A percentile compares a stretch with the other conserved stretches of the same genome.
phyloP scores from a whole-genome alignment of 2,888 invertebrate genomes.

The Minunthozetes semirufus region DNA sequence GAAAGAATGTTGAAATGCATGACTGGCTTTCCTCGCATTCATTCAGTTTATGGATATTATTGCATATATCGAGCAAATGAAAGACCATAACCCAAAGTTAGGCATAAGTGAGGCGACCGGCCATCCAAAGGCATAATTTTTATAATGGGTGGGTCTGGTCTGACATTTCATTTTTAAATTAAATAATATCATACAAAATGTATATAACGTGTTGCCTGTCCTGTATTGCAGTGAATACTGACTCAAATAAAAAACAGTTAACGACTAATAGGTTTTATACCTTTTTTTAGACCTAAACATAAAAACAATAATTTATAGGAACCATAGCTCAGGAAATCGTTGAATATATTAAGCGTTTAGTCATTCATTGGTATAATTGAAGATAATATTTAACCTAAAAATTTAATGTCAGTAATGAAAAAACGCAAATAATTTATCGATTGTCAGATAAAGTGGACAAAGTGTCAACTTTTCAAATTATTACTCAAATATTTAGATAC shows the following conservation, averaged over 20 bases:
- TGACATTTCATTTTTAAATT: constrained; percentile 30
- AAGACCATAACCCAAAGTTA: neutral
- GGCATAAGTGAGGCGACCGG: neutral
- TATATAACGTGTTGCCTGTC: neutral
- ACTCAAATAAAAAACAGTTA: constrained; percentile 21
- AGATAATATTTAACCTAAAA: constrained; percentile 7
- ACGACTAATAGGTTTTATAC: constrained; percentile 26
- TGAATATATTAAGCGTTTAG: neutral
- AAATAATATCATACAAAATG: neutral
- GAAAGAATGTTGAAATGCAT: constrained; percentile 7
- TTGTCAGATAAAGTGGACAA: neutral
- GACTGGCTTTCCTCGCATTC: too few relatives aligned
- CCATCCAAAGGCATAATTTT: neutral
- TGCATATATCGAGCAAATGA: constrained; percentile 8
- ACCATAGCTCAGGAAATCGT: constrained; percentile 16
- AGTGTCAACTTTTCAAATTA: constrained; percentile 13
- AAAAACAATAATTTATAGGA: constrained; percentile 27
- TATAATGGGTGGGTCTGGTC: constrained; percentile 30
- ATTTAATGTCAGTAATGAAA: neutral
- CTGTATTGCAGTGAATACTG: neutral
- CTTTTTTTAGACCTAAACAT: neutral
- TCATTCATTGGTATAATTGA: neutral
- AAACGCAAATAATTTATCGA: neutral
- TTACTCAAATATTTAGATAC: neutral
- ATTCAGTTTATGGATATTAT: constrained; percentile 2